Evolutionary conservation across 1,140 invertebrate species (phyloP), one percentile per base, ranked within the genome.

Genomic region (Proctacanthus coquilletti): DNA sequence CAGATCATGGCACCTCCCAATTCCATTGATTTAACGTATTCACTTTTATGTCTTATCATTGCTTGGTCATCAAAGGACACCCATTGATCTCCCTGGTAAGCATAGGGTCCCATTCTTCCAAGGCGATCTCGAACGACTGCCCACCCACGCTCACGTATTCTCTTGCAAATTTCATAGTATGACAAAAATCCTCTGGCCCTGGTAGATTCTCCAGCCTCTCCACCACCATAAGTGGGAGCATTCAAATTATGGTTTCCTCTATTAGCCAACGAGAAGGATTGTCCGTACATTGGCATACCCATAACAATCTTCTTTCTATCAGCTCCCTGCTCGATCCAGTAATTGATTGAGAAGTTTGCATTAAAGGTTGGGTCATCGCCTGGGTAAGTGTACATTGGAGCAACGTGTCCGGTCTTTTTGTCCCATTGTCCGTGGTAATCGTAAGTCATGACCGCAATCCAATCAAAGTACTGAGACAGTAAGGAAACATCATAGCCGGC

Each of bases 341-440:
- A 84, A 47, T 79, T 69, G 4, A 88, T 76, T 0, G 81, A 79
- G 52, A 72, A 86, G 53, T 89, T 85, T n/a, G 78, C 72, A 61
- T 88, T 88, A 50, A 85, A 84, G n/a, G 74, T 77, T 20, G 64
- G 64, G 35, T 68, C 68, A 52, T 78, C 77, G 4, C 75, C 68
- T 2, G 74, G 69, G 46, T 82, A 75, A 36, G 71, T 67, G 46
- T 77, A 83, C 41, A 89, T 62, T 0, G 85, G 84, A 0, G 84
- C 74, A 13, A 87, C 73, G 49, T 89, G 85, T 3, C 83, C 82
- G 4, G 85, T 89, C 46, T 74, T 74, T 44, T 82, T 83, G 44
- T 84, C 82, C 72, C 82, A 84, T 45, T 84, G 76, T 0, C 84
- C 84, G 46, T 88, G 84, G 52, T 74, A 89, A 48, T 89, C 85